phyloP scores from a whole-genome alignment of 2,888 invertebrate species.

The Torymus texanus region DNA sequence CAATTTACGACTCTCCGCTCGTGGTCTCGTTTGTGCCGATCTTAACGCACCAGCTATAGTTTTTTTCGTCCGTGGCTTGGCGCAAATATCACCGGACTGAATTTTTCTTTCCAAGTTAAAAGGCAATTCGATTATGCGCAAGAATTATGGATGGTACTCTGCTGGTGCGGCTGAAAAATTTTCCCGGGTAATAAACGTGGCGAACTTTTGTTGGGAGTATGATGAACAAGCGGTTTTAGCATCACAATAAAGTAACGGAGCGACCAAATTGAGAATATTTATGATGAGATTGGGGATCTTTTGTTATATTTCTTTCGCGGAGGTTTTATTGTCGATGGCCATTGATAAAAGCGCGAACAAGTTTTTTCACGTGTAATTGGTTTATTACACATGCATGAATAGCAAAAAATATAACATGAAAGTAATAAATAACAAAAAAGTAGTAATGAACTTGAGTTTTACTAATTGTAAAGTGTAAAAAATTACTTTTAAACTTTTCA shows the following conservation, averaged over 20 bases:
- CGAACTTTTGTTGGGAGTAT: no score
- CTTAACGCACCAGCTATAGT: not conserved
- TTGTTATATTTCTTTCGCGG: not conserved
- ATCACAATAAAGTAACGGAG: conserved; percentile 14
- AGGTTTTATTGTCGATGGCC: not conserved
- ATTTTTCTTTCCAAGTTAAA: no score
- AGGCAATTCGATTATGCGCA: conserved; percentile 3
- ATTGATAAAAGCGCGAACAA: no score
- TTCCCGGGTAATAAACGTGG: not conserved
- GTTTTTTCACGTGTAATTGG: conserved; percentile 1
- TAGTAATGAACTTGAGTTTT: no score
- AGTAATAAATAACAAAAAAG: no score
- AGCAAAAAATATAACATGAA: no score
- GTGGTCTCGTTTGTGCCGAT: not conserved
- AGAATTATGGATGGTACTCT: conserved; percentile 6
- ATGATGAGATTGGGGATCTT: conserved; percentile 22
- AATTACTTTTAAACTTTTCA: no score
- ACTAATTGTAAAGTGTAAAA: no score
- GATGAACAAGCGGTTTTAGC: conserved; percentile 22
- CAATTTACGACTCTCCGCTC: not conserved
- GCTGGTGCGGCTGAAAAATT: conserved; percentile 14
- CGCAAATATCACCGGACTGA: not conserved
- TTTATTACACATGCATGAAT: no score
- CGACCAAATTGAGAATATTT: conserved; percentile 21
- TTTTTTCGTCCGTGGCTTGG: not conserved